phyloP scores from a whole-genome alignment of 2,888 invertebrate species.

The Drosophila atroscutellata region DNA sequence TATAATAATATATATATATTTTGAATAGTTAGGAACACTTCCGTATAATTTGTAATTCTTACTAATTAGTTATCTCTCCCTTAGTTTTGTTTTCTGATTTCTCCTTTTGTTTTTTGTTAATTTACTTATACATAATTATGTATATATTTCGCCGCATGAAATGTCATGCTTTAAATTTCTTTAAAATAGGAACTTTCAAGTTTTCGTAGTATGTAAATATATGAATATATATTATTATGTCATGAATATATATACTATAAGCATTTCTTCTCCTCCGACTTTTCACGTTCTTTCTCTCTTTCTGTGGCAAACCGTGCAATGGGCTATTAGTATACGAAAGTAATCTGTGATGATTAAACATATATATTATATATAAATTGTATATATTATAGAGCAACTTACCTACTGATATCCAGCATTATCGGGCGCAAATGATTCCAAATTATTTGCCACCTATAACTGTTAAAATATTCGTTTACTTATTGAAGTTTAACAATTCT shows the following conservation, averaged over 20 bases:
- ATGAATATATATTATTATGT: constrained; percentile 45
- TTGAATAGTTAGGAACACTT: constrained; percentile 76
- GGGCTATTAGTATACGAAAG: constrained; percentile 1
- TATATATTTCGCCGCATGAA: constrained; percentile 51
- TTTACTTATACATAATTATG: constrained; percentile 44
- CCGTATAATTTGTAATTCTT: constrained; percentile 61
- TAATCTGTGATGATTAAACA: constrained; percentile 9
- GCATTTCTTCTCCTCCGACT: not conserved
- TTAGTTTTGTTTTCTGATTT: not conserved
- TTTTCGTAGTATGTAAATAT: constrained; percentile 64
- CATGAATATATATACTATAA: constrained; percentile 6
- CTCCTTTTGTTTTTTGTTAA: constrained; percentile 19
- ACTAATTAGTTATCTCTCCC: constrained; percentile 33
- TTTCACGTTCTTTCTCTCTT: not conserved
- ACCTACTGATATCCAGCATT: constrained; percentile 8
- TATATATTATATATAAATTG: not conserved
- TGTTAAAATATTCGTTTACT: constrained; percentile 53
- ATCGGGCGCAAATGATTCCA: constrained; percentile 11
- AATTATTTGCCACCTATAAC: constrained; percentile 77
- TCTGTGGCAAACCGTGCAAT: constrained; percentile 3
- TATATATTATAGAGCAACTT: constrained; percentile 1
- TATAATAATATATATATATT: constrained; percentile 21
- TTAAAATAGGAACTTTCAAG: constrained; percentile 81
- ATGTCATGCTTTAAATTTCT: constrained; percentile 57
- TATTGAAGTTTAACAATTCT: constrained; percentile 1